phyloP scores from a whole-genome alignment of 2,888 invertebrate genomes.

The Callyntrura sp. region DNA sequence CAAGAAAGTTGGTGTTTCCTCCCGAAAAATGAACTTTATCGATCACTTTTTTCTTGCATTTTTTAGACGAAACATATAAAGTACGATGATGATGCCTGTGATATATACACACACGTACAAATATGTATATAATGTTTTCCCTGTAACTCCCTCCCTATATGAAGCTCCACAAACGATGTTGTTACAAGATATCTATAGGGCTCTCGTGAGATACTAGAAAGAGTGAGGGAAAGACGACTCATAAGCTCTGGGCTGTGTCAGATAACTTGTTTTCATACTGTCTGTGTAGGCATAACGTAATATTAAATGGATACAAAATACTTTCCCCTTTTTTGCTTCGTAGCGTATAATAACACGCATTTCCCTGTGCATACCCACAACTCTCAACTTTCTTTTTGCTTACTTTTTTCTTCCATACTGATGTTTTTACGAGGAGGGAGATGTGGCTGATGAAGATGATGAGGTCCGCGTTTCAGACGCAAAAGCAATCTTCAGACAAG shows the following conservation, averaged over 20 bases:
- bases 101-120: neutral
- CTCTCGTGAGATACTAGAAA: conserved; percentile 3
- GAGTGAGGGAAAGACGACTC: conserved; percentile 27
- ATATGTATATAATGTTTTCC: neutral
- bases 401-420: conserved; percentile 63
- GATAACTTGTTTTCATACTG: conserved; percentile 47
- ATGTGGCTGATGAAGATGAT: conserved; percentile 46
- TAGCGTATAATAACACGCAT: conserved; percentile 19
- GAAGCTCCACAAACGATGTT: neutral
- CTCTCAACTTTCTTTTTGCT: conserved; percentile 65
- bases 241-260: conserved; percentile 30
- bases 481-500: conserved; percentile 14
- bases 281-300: conserved; percentile 31
- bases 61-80: conserved; percentile 69
- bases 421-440: conserved; percentile 51
- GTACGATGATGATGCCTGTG: conserved; percentile 43
- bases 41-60: conserved; percentile 83
- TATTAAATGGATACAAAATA: conserved; percentile 35
- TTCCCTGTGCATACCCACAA: conserved; percentile 47
- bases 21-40: conserved; percentile 84
- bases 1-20: conserved; percentile 79
- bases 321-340: conserved; percentile 13
- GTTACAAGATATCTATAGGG: neutral
- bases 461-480: neutral
- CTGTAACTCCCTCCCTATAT: too few species aligned